Base-by-base conservation (phyloP, 2,888 invertebrate genomes). In the Sinotaia quadrata region DNA sequence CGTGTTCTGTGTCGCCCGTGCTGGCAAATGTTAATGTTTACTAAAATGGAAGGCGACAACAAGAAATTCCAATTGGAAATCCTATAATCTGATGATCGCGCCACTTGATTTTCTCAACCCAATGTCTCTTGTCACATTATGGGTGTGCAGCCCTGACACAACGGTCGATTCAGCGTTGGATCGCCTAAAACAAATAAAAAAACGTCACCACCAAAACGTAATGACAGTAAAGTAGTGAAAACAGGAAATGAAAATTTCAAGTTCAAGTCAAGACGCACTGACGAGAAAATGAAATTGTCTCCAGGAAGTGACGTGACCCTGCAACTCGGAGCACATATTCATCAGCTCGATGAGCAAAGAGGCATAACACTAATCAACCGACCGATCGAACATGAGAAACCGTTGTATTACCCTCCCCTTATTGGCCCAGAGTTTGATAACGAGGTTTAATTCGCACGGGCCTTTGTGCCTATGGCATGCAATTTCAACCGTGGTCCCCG, bases 331-430 rank as follows among this genome's bases (percentile, higher is more conserved):
- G 8, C 47, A 27, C 60, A n/a, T 34, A 60, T 49, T 47, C 47
- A 18, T 33, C 60, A 29, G 33, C 12, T 44, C 60, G 47, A 34
- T 21, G 21, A 21, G 21, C 34, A 60, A 60, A 47, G 60, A 41
- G 47, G 60, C 60, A 47, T 60, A 60, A 60, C 33, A 47, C 60
- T 47, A 60, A 47, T 60, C 60, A 60, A 47, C 33, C 33, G 18
- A 24, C n/a, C 33, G 47, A 47, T 41, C 41, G 47, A 24, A 12
- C 33, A 33, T 33, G 49, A 34, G 21, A 47, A 60, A 18, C 5
- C 31, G 47, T 47, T 60, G 60, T 47, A 49, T 47, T 60, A 31
- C 47, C 47, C 47, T 18, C 60, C 60, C 47, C 31, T 49, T 60
- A 33, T 44, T 59, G 44, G 21, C 44, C 59, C 34, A 21, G 15